Conservation (phyloP, 2,797 vertebrate species). For the Rousettus madagascariensis region DNA sequence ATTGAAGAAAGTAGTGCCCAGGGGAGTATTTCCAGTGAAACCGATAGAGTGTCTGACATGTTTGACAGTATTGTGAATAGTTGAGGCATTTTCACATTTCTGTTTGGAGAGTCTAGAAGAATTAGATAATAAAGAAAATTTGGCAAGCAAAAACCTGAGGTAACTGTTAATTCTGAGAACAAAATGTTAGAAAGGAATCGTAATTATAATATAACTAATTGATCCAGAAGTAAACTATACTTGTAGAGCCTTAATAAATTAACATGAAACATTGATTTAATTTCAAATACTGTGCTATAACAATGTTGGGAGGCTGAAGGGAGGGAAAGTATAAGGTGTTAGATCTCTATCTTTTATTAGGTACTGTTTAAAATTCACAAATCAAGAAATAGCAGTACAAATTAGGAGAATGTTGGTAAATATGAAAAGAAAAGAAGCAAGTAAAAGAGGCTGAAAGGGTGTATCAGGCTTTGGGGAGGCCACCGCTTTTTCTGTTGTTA, state of each 20-base stretch:
- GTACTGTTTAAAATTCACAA: neutral
- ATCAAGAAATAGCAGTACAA: neutral
- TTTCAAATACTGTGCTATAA: neutral
- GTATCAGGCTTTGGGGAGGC: neutral
- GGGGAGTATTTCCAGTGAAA: neutral
- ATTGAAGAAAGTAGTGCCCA: neutral
- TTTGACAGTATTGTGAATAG: neutral
- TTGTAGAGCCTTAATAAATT: neutral
- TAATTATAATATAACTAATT: neutral
- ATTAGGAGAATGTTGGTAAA: neutral
- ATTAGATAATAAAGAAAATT: neutral
- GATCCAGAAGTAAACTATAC: neutral
- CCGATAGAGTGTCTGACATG: too few relatives aligned
- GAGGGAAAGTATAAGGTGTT: neutral
- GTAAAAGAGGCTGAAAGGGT: neutral
- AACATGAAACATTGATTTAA: conserved; percentile 9
- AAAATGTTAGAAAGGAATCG: neutral
- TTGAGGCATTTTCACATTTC: neutral
- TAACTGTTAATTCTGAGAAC: neutral
- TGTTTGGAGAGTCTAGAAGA: neutral
- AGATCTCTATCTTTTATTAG: neutral
- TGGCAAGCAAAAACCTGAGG: neutral
- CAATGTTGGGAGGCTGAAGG: neutral
- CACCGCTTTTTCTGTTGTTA: neutral
- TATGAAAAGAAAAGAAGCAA: neutral